Evolutionary conservation across 2,797 vertebrate genomes (phyloP).

Genomic region (Phoebastria nigripes): DNA sequence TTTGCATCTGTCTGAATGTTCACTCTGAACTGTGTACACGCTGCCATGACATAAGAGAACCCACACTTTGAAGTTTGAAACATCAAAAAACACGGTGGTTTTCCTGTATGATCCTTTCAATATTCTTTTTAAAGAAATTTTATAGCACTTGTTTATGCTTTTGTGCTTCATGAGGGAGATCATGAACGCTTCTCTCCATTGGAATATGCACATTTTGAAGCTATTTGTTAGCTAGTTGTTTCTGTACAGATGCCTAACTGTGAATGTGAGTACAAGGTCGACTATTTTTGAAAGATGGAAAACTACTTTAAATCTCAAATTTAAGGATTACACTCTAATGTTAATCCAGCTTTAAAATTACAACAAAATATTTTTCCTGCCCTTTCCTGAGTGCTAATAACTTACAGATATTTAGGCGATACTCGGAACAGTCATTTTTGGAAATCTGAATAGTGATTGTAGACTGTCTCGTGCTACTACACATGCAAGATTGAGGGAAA

Average conservation of each 20-base stretch:
- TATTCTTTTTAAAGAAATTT: background rate
- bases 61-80: background rate
- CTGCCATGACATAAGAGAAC: background rate
- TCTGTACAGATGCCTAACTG: background rate
- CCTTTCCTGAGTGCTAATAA: background rate
- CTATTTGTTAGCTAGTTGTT: background rate
- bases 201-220: background rate
- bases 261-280: background rate
- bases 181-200: background rate
- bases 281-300: background rate
- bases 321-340: background rate
- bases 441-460: background rate
- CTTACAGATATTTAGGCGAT: background rate
- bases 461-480: background rate
- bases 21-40: background rate
- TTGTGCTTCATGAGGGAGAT: background rate
- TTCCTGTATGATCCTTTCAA: background rate
- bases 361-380: background rate
- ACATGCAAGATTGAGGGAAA: background rate
- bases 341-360: background rate
- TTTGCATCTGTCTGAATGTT: background rate
- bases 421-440: background rate
- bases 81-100: fast-evolving
- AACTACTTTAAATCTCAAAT: background rate
- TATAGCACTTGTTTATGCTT: background rate